Base-by-base conservation (phyloP, 2,888 invertebrate genomes). In the Clitarchus hookeri region DNA sequence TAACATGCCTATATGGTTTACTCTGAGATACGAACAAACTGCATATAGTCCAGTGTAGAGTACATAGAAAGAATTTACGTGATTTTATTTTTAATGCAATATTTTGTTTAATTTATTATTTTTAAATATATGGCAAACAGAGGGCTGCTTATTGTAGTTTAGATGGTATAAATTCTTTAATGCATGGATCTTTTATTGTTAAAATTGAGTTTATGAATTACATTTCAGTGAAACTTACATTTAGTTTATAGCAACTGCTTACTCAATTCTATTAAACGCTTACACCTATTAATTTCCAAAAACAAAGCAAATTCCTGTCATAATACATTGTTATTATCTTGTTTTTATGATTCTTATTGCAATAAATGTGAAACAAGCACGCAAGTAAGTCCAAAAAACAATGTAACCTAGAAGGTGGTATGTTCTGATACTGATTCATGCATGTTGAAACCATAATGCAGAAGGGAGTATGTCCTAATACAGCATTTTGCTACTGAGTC, bases 221-320 rank as follows among this genome's bases (percentile, higher is more conserved):
- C 2, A 11, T 65, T 65, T 23, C 6, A 23, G 1, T 3, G 23
- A 65, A 65, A 65, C 23, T 65, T 19, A 23, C 65, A 11, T 65
- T 65, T 0, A 9, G n/a, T 65, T 65, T 65, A 6, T 23, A 16
- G 65, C n/a, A 65, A 23, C 65, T 65, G 65, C 65, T 65, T 65
- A 65, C 65, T 65, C 65, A 65, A 65, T n/a, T 65, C 65, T 65
- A 65, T 65, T 65, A 65, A 65, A 65, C n/a, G 8, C 65, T 65
- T 11, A 16, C 65, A 65, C n/a, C 65, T 65, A 65, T 6, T 65
- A 0, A 12, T 65, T 23, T 65, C 65, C 19, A 48, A 48, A 6
- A 48, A 48, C 8, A 2, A n/a, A 65, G n/a, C n/a, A 23, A 16
- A 65, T 65, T 65, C 65, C 65, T 65, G 16, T 65, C 65, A 65